Percentiles rank a stretch among this genome's conserved stretches.
Conservation (phyloP, 2,888 invertebrate species). For the Apomyelois bistriatella region DNA sequence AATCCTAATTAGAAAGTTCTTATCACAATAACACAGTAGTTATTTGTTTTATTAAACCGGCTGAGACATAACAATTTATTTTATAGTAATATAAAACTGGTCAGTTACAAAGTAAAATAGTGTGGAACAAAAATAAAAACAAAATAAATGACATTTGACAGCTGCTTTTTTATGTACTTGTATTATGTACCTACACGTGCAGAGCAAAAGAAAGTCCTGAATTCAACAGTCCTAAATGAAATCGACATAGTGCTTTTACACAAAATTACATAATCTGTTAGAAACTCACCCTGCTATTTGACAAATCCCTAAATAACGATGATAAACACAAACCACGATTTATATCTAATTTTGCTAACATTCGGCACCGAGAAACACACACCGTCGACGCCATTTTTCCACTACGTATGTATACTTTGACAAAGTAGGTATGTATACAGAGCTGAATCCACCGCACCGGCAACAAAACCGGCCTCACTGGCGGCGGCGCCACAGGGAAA, state of each 20-base stretch:
- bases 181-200: conserved; percentile 54
- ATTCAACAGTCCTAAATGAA: conserved; percentile 57
- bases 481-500: conserved; percentile 28
- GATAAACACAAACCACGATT: conserved; percentile 79
- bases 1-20: background rate
- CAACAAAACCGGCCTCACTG: conserved; percentile 30
- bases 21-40: background rate
- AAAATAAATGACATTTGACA: conserved; percentile 62
- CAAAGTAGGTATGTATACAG: conserved; percentile 28
- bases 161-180: conserved; percentile 48
- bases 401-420: conserved; percentile 49
- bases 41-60: background rate
- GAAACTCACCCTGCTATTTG: conserved; percentile 71
- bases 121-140: conserved; percentile 34
- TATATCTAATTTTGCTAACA: conserved; percentile 81
- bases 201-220: conserved; percentile 41
- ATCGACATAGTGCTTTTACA: conserved; percentile 31
- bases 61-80: background rate
- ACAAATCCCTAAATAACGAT: conserved; percentile 72
- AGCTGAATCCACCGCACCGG: conserved; percentile 29
- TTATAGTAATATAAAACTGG: too few relatives aligned
- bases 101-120: conserved; percentile 13
- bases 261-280: conserved; percentile 28
- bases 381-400: conserved; percentile 82
- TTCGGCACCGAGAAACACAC: conserved; percentile 81